phyloP scores from a whole-genome alignment of 2,888 invertebrate species.

The Leptarthrus brevirostris region DNA sequence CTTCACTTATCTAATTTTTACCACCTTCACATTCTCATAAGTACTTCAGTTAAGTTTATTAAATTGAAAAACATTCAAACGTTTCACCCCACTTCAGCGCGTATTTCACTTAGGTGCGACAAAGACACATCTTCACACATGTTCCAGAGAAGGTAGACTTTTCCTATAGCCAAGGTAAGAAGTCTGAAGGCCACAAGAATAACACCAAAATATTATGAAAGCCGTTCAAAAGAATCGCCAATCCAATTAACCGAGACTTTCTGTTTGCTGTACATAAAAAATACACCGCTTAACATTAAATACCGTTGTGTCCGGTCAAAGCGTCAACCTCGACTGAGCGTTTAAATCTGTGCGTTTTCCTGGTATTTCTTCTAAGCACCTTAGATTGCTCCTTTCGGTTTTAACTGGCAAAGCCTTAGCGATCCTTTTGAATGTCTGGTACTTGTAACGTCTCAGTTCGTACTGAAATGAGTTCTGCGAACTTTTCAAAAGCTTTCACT shows the following conservation, averaged over 20 bases:
- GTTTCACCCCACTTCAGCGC: not conserved
- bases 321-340: not conserved
- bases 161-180: not conserved
- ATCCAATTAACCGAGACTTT: constrained; percentile 35
- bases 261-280: not conserved
- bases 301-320: not conserved
- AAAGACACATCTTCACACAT: too few relatives aligned
- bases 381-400: not conserved
- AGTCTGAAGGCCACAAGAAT: constrained; percentile 1
- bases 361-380: not conserved
- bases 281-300: not conserved
- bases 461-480: constrained; percentile 36
- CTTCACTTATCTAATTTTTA: not conserved
- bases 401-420: not conserved
- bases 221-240: constrained; percentile 25
- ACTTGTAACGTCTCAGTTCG: constrained; percentile 1
- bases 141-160: too few relatives aligned
- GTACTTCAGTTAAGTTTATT: not conserved
- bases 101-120: too few relatives aligned
- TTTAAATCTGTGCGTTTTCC: not conserved
- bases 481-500: constrained; percentile 29
- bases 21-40: not conserved
- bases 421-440: constrained; percentile 17
- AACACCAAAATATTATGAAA: constrained; percentile 40
- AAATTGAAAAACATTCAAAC: not conserved